Percentiles rank a stretch among this genome's conserved stretches.
phyloP scores from a whole-genome alignment of 2,888 invertebrate species.

The Lordiphosa andalusiaca region DNA sequence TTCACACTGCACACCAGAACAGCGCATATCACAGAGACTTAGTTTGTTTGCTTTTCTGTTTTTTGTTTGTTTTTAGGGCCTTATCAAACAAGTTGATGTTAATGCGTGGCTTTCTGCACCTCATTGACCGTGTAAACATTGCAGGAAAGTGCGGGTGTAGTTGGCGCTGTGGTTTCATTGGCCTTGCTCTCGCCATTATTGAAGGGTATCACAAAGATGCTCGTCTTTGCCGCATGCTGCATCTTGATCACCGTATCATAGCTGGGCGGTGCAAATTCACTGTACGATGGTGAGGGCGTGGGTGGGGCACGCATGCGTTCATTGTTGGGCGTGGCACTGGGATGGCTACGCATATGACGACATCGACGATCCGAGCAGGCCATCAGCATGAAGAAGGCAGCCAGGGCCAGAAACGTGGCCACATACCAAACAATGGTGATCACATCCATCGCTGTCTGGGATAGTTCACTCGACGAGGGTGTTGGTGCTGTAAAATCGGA shows the following conservation, averaged over 20 bases:
- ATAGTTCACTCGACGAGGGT: constrained; percentile 65
- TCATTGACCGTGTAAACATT: constrained; percentile 76
- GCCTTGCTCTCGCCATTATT: constrained; percentile 37
- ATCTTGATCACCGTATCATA: constrained; percentile 79
- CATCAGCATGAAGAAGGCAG: constrained; percentile 80
- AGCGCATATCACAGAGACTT: constrained; percentile 63
- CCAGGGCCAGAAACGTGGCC: constrained; percentile 78
- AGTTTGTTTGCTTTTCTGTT: constrained; percentile 12
- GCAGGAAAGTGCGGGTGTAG: constrained; percentile 34
- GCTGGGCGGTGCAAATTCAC: constrained; percentile 80
- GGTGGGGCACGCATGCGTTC: constrained; percentile 70
- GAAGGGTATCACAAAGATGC: constrained; percentile 78
- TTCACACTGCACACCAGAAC: constrained; percentile 49
- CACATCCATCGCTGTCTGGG: constrained; percentile 79
- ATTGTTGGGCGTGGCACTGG: constrained; percentile 36
- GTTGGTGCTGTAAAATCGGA: constrained; percentile 37
- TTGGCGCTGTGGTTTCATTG: constrained; percentile 11
- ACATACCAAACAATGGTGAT: constrained; percentile 80
- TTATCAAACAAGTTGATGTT: constrained; percentile 20
- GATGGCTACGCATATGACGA: constrained; percentile 44
- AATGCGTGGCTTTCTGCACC: constrained; percentile 62
- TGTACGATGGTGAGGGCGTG: constrained; percentile 79
- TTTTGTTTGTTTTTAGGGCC: constrained; percentile 20
- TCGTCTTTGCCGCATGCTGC: constrained; percentile 66
- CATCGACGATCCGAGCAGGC: constrained; percentile 79